phyloP scores from a whole-genome alignment of 1,140 invertebrate species.

The Meteorus sp. region DNA sequence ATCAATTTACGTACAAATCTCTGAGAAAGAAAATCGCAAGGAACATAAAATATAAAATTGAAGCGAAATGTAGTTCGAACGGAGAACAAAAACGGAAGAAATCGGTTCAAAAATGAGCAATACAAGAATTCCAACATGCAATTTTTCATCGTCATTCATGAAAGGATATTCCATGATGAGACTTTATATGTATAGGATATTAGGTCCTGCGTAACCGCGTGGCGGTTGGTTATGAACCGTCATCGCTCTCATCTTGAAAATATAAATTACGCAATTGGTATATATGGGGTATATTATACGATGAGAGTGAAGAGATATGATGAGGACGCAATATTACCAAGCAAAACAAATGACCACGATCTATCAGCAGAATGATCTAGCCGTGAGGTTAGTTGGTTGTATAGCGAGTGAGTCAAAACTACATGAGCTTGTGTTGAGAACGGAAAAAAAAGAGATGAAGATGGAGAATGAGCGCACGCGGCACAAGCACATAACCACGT shows the following conservation, averaged over 20 bases:
- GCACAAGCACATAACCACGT: too few species aligned
- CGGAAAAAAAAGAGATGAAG: not conserved
- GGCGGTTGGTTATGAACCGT: not conserved
- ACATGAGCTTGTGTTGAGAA: too few species aligned
- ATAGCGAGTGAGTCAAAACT: too few species aligned
- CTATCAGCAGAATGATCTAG: constrained; percentile 45
- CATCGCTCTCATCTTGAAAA: constrained; percentile 12
- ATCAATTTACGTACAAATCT: not conserved
- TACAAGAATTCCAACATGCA: too few species aligned
- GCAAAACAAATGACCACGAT: constrained; percentile 51
- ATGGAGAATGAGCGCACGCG: constrained; percentile 16
- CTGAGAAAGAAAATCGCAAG: not conserved
- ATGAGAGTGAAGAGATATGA: constrained; percentile 9
- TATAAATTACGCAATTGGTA: constrained; percentile 18
- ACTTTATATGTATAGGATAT: constrained; percentile 10
- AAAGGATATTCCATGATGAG: constrained; percentile 15
- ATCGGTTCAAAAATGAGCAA: too few species aligned
- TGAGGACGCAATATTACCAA: constrained; percentile 39
- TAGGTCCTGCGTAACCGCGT: constrained; percentile 16
- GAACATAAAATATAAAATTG: not conserved
- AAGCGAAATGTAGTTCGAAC: too few species aligned
- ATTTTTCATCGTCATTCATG: constrained; percentile 21
- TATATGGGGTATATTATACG: not conserved
- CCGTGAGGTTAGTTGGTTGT: not conserved
- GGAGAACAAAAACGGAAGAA: too few species aligned